Percentiles rank a stretch among this genome's conserved stretches.
These are phyloP conservation scores for Tetranychus truncatus DNA, from an alignment of 2,888 invertebrate genomes.

Conservation along the genomic window DNA sequence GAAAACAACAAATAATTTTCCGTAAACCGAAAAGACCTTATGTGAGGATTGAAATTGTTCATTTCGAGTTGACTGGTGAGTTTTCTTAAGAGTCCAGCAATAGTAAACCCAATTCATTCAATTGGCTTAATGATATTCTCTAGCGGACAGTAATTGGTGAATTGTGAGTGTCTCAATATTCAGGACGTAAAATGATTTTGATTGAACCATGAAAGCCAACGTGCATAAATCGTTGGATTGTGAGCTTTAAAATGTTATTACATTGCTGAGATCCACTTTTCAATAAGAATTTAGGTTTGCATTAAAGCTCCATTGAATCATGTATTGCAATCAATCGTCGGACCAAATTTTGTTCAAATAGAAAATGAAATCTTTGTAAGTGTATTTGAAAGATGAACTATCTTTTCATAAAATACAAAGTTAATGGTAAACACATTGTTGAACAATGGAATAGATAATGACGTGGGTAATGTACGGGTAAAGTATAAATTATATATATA, in stretches of 20 bases:
- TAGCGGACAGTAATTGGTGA: neutral
- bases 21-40: too few relatives aligned
- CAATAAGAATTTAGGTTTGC: too few relatives aligned
- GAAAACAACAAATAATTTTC: too few relatives aligned
- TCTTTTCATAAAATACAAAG: neutral
- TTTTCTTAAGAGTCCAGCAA: too few relatives aligned
- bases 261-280: too few relatives aligned
- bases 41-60: too few relatives aligned
- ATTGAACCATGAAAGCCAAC: neutral
- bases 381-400: neutral
- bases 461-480: neutral
- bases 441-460: neutral
- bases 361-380: neutral
- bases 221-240: too few relatives aligned
- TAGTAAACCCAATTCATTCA: neutral
- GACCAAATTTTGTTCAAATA: neutral
- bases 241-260: too few relatives aligned
- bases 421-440: neutral
- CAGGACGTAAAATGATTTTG: neutral
- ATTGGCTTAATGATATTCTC: neutral
- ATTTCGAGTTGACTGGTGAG: too few relatives aligned
- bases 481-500: neutral
- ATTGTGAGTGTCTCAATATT: neutral
- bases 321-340: neutral
- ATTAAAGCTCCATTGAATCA: neutral